phyloP scores from a whole-genome alignment of 2,888 invertebrate species.

The Hirtodrosophila cameraria region DNA sequence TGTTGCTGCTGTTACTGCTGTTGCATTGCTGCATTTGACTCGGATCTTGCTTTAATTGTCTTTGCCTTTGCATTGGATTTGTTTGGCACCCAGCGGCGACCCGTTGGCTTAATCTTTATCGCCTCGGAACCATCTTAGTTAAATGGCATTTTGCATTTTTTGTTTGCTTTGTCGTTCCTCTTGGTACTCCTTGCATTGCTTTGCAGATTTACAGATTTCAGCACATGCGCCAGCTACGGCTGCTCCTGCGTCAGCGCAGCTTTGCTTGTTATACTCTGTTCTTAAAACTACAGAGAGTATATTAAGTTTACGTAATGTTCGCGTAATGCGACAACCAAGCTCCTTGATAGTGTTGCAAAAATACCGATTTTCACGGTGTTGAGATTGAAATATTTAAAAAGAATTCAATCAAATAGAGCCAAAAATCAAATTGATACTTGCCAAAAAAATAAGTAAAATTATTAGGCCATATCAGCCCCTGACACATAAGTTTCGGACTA shows the following conservation, averaged over 20 bases:
- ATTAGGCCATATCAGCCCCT: no score
- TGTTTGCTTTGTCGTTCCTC: constrained; percentile 20
- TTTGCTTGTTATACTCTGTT: constrained; percentile 14
- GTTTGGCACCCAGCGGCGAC: constrained; percentile 74
- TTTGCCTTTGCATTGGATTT: constrained; percentile 39
- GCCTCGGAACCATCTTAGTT: constrained; percentile 66
- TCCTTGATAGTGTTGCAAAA: no score
- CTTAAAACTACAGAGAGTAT: not conserved
- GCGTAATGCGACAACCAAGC: no score
- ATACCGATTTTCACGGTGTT: no score
- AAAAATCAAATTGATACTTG: no score
- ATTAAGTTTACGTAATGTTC: not conserved
- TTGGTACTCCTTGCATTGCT: constrained; percentile 22
- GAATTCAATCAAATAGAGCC: no score
- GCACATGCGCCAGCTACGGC: constrained; percentile 23
- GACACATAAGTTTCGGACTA: no score
- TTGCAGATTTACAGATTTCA: constrained; percentile 62
- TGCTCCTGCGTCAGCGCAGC: constrained; percentile 34
- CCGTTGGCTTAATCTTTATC: constrained; percentile 61
- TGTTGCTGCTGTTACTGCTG: not conserved
- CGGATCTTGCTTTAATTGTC: constrained; percentile 69
- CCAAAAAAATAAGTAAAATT: no score
- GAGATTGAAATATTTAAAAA: no score
- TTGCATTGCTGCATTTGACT: constrained; percentile 10
- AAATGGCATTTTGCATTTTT: constrained; percentile 63